A percentile compares a stretch with the other conserved stretches of the same genome.
These are phyloP conservation scores for Rhopalosiphum padi DNA, from an alignment of 1,140 invertebrate species.

Conservation along the genomic window DNA sequence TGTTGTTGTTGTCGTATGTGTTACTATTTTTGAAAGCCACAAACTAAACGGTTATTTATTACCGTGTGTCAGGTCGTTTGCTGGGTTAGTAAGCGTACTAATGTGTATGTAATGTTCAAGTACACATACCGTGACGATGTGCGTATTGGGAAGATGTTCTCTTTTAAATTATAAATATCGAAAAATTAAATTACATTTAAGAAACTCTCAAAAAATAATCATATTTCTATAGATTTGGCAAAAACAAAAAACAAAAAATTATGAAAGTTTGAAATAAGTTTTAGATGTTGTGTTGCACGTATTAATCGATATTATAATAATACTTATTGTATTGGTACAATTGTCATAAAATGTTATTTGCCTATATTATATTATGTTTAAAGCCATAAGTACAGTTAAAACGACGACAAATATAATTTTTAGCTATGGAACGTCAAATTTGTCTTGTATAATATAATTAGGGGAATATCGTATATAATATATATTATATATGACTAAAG, in stretches of 20 bases:
- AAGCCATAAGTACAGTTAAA: not conserved
- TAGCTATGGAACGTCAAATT: not conserved
- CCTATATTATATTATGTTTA: not conserved
- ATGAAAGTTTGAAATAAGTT: not conserved
- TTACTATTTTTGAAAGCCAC: constrained; percentile 16
- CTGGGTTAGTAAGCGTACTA: not conserved
- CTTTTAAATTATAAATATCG: not conserved
- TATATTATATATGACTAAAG: no score
- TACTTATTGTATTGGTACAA: not conserved
- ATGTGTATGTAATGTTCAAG: not conserved
- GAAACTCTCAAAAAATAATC: not conserved
- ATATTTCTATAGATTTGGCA: not conserved
- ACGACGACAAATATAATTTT: not conserved
- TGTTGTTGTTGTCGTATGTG: not conserved
- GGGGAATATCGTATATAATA: not conserved
- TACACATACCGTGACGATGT: not conserved
- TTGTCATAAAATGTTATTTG: not conserved
- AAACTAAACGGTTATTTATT: not conserved
- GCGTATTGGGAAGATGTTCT: not conserved
- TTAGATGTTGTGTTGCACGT: not conserved
- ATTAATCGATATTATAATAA: not conserved
- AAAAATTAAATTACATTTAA: not conserved
- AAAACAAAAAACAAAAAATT: not conserved
- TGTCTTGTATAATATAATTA: not conserved
- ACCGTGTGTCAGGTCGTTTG: not conserved